Percentiles rank a stretch among this genome's conserved stretches.
Conservation (phyloP, 2,888 invertebrate genomes). For the Latrodectus hesperus region DNA sequence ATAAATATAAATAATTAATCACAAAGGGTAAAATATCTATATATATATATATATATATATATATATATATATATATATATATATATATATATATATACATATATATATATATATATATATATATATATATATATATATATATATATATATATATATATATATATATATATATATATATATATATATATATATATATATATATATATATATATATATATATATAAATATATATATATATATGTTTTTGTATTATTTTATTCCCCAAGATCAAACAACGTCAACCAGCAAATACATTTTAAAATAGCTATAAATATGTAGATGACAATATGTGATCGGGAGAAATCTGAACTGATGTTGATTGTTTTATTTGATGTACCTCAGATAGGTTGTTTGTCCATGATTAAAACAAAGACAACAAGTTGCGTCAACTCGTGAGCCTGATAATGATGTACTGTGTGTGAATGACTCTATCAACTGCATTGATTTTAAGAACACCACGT, state of each 20-base stretch:
- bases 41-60: conserved; percentile 14
- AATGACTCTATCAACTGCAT: too few species aligned
- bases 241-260: neutral
- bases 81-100: conserved; percentile 1
- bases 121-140: conserved; percentile 17
- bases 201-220: conserved; percentile 13
- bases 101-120: conserved; percentile 17
- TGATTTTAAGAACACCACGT: too few species aligned
- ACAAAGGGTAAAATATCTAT: neutral
- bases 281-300: neutral
- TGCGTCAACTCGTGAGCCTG: too few species aligned
- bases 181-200: conserved; percentile 5
- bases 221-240: conserved; percentile 13
- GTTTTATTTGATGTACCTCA: too few species aligned
- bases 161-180: neutral
- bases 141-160: neutral
- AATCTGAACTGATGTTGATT: too few species aligned
- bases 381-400: too few species aligned
- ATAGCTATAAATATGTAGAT: conserved; percentile 3
- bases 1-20: too few species aligned
- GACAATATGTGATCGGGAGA: too few species aligned
- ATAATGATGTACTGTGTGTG: too few species aligned
- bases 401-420: too few species aligned
- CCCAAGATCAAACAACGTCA: neutral
- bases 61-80: conserved; percentile 17